phyloP scores from a whole-genome alignment of 2,113 vertebrate species.

The Solea senegalensis region DNA sequence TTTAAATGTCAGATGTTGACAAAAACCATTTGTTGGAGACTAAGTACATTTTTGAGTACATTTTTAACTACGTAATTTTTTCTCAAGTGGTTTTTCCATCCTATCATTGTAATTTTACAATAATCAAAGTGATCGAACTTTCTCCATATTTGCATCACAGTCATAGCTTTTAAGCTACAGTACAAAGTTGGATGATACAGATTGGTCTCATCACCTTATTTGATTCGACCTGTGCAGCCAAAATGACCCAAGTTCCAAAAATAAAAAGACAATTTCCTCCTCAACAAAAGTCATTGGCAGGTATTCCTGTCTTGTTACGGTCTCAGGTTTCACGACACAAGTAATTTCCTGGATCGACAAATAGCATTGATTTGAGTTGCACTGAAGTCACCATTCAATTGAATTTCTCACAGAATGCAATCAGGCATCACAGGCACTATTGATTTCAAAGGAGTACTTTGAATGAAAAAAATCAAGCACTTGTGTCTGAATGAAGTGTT shows the following conservation, averaged over 20 bases:
- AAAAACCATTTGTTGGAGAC: too few species aligned
- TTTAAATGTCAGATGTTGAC: too few species aligned
- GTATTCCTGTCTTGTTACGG: constrained; percentile 71
- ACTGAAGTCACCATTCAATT: constrained; percentile 80
- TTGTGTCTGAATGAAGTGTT: constrained; percentile 42
- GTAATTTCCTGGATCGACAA: constrained; percentile 81
- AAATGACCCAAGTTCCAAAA: neutral
- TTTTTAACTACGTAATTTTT: too few species aligned
- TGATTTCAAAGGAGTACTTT: constrained; percentile 70
- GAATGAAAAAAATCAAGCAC: constrained; percentile 47
- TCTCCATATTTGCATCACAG: too few species aligned
- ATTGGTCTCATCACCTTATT: too few species aligned
- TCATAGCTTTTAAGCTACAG: too few species aligned
- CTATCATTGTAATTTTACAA: too few species aligned
- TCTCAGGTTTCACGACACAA: constrained; percentile 73
- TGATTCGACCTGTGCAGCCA: neutral
- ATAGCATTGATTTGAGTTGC: constrained; percentile 77
- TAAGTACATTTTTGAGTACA: too few species aligned
- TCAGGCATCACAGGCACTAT: constrained; percentile 75
- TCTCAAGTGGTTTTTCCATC: too few species aligned
- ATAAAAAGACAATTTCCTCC: constrained; percentile 59
- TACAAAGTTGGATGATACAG: too few species aligned
- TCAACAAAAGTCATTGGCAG: constrained; percentile 69
- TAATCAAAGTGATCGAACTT: too few species aligned
- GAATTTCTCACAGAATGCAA: constrained; percentile 75